Percentiles rank a stretch among this genome's conserved stretches.
Conservation (phyloP, 2,797 vertebrate species). For the Lepilemur septentrionalis region DNA sequence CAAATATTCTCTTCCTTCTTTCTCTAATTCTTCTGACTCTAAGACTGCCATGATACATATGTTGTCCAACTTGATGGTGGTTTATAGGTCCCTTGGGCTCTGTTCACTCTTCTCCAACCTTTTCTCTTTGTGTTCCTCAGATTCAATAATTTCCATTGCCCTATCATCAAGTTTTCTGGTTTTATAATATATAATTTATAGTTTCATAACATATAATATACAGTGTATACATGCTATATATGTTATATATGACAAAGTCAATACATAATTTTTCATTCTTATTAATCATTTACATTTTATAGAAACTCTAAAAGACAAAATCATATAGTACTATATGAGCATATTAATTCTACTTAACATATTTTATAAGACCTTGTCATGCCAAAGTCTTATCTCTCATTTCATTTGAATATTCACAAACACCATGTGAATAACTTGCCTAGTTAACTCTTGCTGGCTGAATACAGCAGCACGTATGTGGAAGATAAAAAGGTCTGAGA, state of each 20-base stretch:
- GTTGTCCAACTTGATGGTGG: background rate
- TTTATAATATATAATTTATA: background rate
- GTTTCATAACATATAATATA: background rate
- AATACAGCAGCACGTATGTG: background rate
- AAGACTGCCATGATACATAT: background rate
- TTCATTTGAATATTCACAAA: background rate
- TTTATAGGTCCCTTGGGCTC: background rate
- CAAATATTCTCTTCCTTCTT: background rate
- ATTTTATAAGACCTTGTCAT: background rate
- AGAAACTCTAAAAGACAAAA: background rate
- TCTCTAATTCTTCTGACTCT: background rate
- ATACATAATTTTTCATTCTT: background rate
- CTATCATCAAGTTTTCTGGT: background rate
- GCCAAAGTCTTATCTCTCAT: too few relatives aligned
- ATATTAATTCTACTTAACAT: background rate
- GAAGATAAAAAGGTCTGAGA: background rate
- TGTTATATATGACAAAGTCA: background rate
- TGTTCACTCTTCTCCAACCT: background rate
- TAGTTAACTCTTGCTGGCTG: background rate
- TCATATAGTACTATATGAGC: background rate
- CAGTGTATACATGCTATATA: background rate
- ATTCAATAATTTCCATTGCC: background rate
- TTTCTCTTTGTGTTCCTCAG: background rate
- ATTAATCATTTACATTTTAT: background rate
- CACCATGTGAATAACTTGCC: background rate